Evolutionary conservation across 2,797 vertebrate genomes (phyloP).

Genomic region (Mus caroli): DNA sequence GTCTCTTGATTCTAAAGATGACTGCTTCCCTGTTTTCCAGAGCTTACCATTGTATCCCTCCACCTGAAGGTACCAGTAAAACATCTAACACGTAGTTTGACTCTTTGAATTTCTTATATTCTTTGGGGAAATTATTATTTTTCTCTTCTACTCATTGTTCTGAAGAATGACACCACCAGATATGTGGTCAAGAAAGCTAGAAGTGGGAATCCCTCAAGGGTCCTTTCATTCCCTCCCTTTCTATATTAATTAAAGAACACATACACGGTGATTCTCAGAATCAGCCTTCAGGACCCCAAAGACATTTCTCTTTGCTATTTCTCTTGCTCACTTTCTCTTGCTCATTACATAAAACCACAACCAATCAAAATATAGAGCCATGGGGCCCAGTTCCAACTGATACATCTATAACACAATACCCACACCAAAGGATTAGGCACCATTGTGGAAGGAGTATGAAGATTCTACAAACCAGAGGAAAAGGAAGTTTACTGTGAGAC

Average conservation of each 20-base stretch:
- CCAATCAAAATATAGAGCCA: background rate
- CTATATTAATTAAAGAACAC: background rate
- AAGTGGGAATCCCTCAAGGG: background rate
- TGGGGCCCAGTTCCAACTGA: background rate
- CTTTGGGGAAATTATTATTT: background rate
- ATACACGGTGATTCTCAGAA: background rate
- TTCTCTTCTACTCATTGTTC: background rate
- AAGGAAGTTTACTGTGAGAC: background rate
- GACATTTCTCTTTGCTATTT: too few species aligned
- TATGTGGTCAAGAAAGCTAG: background rate
- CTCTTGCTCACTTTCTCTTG: too few species aligned
- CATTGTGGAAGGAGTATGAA: background rate
- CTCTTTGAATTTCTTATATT: constrained; percentile 1
- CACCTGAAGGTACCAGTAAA: background rate
- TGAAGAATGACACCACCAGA: background rate
- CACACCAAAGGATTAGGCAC: background rate
- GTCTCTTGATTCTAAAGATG: background rate
- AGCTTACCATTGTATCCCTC: background rate
- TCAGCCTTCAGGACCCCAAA: background rate
- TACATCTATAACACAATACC: background rate
- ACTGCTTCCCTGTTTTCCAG: background rate
- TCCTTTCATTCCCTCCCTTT: background rate
- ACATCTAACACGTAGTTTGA: background rate
- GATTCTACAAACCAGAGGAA: background rate
- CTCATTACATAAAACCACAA: background rate